phyloP scores from a whole-genome alignment of 1,140 invertebrate genomes.

The Trichomalopsis sarcophagae region DNA sequence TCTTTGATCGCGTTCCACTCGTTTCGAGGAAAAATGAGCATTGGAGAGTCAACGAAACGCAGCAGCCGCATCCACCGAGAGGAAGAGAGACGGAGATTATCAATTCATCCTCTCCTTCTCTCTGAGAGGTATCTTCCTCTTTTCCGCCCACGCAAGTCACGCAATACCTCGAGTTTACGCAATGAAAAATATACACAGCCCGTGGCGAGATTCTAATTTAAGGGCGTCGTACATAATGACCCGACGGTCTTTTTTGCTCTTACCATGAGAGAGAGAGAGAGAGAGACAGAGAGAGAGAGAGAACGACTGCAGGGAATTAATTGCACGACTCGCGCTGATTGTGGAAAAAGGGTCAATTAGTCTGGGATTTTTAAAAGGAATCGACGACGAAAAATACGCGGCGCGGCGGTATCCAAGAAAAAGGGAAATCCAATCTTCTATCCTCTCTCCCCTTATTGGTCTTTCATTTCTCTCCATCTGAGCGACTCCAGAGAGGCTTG shows the following conservation, averaged over 20 bases:
- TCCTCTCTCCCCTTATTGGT: not conserved
- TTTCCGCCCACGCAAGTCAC: not conserved
- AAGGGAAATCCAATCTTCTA: slow-evolving; percentile 14
- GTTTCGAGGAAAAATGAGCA: not conserved
- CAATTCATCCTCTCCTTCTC: slow-evolving; percentile 22
- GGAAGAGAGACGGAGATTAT: not conserved
- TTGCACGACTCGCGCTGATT: not conserved
- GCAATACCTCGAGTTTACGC: not conserved
- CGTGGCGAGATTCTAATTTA: not conserved
- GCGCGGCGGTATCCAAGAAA: no score
- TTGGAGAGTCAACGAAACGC: slow-evolving; percentile 11
- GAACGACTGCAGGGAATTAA: slow-evolving; percentile 10
- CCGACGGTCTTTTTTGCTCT: not conserved
- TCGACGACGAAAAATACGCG: slow-evolving; percentile 5
- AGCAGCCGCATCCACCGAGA: not conserved
- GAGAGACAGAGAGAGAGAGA: no score
- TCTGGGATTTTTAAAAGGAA: not conserved
- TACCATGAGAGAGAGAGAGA: no score
- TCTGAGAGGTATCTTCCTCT: not conserved
- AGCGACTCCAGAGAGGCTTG: not conserved
- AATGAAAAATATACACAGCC: not conserved
- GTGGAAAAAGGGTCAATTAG: slow-evolving; percentile 31
- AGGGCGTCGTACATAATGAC: no score
- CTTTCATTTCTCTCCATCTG: slow-evolving; percentile 25
- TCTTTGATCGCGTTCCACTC: no score